Evolutionary conservation across 37 sponge, comb jelly and placozoan species (phyloP).

Genomic region (Eunapius fragilis): DNA sequence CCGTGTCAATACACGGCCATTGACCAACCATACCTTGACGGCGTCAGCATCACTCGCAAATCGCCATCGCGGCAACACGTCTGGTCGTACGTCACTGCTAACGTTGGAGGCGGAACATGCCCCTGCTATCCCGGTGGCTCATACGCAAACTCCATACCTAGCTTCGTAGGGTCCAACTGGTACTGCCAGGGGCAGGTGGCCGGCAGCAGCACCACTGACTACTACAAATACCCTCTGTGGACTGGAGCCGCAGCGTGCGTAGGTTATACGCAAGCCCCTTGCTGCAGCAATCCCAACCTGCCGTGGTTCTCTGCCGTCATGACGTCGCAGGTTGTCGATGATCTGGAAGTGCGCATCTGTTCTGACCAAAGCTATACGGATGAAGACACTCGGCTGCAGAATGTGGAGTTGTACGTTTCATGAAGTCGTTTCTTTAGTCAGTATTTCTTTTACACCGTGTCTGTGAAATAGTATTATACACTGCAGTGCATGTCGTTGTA

Average conservation of each 20-base stretch:
- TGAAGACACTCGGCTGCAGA: slow-evolving; percentile 24
- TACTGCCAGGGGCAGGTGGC: not conserved
- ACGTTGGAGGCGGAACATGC: not conserved
- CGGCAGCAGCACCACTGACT: not conserved
- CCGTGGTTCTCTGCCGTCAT: slow-evolving; percentile 40
- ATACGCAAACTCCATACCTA: not conserved
- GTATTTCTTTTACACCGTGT: no score
- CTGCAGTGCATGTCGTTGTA: no score
- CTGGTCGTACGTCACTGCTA: slow-evolving; percentile 39
- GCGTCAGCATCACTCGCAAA: slow-evolving; percentile 35
- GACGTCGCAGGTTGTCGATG: slow-evolving; percentile 1
- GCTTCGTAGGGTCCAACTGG: not conserved
- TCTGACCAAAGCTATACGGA: not conserved
- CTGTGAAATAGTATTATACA: no score
- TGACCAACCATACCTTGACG: slow-evolving; percentile 26
- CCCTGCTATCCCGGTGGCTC: not conserved
- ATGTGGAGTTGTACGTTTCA: slow-evolving; percentile 27
- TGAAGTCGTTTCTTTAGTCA: no score
- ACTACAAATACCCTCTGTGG: slow-evolving; percentile 47
- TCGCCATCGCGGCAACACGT: no score
- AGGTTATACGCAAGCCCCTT: not conserved
- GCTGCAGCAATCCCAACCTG: slow-evolving; percentile 18
- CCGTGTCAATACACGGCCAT: not conserved
- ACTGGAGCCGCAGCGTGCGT: slow-evolving; percentile 45
- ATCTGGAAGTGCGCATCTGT: slow-evolving; percentile 51